These are phyloP conservation scores for Cromileptes altivelis DNA, from an alignment of 2,113 vertebrate genomes.

Conservation along the genomic window DNA sequence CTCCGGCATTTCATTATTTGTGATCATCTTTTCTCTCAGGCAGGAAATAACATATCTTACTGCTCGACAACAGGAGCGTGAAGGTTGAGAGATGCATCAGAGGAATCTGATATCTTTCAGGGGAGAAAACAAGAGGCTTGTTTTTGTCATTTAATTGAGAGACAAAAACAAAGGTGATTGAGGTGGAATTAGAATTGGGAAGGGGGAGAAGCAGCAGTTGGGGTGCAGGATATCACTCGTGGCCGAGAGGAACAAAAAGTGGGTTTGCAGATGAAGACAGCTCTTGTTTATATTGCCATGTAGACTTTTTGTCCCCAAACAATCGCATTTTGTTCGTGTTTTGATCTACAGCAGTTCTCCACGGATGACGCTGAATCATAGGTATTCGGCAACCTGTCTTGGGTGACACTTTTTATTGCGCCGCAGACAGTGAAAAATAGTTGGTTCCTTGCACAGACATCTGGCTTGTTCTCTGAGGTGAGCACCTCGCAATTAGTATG, in stretches of 20 bases:
- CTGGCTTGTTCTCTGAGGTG: conserved; percentile 68
- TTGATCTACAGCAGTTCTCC: conserved; percentile 68
- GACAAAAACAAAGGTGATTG: conserved; percentile 64
- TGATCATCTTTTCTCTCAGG: conserved; percentile 61
- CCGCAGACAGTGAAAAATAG: conserved; percentile 58
- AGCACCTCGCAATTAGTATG: conserved; percentile 78
- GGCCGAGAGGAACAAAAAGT: conserved; percentile 35
- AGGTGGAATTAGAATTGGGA: conserved; percentile 53
- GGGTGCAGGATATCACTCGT: conserved; percentile 46
- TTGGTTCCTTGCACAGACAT: conserved; percentile 37
- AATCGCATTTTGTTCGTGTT: conserved; percentile 70
- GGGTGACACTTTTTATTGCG: conserved; percentile 64
- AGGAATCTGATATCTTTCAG: conserved; percentile 52
- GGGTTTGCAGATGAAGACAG: conserved; percentile 53
- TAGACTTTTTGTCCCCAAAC: conserved; percentile 72
- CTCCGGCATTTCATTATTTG: conserved; percentile 66
- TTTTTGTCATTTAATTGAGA: conserved; percentile 64
- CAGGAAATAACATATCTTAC: conserved; percentile 53
- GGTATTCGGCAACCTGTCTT: conserved; percentile 50
- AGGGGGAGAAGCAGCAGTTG: conserved; percentile 42
- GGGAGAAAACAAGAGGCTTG: conserved; percentile 41
- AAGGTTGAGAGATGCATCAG: conserved; percentile 58
- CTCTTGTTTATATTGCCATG: conserved; percentile 58
- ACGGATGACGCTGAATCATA: conserved; percentile 51
- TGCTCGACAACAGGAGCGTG: conserved; percentile 58